phyloP scores from a whole-genome alignment of 2,113 vertebrate species.

The Trachemys scripta region DNA sequence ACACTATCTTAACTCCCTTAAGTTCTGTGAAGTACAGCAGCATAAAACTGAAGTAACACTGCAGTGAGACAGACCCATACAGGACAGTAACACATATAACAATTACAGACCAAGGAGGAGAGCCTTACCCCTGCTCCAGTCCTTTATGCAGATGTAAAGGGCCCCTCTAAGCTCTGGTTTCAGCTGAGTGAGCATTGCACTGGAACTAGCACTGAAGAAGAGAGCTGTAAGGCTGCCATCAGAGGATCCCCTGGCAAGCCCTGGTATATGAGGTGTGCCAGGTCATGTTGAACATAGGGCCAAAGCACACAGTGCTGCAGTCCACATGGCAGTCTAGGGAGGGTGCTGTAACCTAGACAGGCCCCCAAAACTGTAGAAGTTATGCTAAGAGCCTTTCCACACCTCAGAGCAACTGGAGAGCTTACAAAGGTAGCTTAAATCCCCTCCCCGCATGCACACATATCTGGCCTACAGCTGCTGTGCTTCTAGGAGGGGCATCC shows the following conservation, averaged over 20 bases:
- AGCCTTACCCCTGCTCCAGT: not conserved
- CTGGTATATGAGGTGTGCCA: not conserved
- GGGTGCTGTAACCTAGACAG: not conserved
- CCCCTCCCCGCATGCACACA: no score
- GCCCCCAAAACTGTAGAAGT: not conserved
- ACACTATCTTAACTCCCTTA: not conserved
- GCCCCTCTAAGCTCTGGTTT: not conserved
- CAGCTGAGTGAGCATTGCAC: not conserved
- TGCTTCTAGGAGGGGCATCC: not conserved
- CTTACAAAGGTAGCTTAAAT: not conserved
- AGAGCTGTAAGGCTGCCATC: not conserved
- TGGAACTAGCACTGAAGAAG: not conserved
- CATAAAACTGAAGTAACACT: not conserved
- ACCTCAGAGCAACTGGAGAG: not conserved
- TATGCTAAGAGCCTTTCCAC: not conserved
- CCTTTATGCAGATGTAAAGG: not conserved
- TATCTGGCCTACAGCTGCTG: not conserved
- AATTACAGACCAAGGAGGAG: not conserved
- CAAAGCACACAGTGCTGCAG: rapidly evolving
- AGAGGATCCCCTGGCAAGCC: not conserved
- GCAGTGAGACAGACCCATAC: not conserved
- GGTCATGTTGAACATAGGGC: not conserved
- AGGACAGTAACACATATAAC: not conserved
- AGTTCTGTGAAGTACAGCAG: not conserved
- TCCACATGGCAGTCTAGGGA: not conserved